phyloP scores from a whole-genome alignment of 1,140 invertebrate species.

The Drosophila arawakana region DNA sequence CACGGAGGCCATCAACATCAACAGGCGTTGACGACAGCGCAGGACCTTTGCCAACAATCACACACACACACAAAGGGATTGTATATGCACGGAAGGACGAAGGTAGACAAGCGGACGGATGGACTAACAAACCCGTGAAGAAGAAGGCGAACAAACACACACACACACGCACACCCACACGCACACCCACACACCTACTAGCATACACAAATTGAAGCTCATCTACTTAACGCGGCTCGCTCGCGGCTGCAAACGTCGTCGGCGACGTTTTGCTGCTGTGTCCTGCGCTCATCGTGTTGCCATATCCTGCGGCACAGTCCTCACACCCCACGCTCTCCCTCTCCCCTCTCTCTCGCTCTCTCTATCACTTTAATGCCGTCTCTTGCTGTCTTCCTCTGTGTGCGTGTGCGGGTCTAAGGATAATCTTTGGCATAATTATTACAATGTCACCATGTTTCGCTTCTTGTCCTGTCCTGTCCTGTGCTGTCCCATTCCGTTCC shows the following conservation, averaged over 20 bases:
- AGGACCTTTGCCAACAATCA: constrained; percentile 46
- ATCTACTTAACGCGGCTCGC: constrained; percentile 79
- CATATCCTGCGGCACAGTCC: constrained; percentile 73
- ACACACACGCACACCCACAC: too few species aligned
- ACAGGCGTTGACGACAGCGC: constrained; percentile 48
- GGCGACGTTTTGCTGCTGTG: constrained; percentile 39
- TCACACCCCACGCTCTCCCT: constrained; percentile 47
- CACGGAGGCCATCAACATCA: constrained; percentile 58
- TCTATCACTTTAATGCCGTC: constrained; percentile 36
- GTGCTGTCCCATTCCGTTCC: too few species aligned
- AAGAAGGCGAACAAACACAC: constrained; percentile 9
- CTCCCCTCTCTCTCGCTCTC: constrained; percentile 37
- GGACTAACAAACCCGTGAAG: constrained; percentile 17
- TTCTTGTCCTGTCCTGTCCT: constrained; percentile 22
- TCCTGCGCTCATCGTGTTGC: constrained; percentile 64
- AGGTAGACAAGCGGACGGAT: constrained; percentile 24
- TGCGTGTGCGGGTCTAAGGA: constrained; percentile 68
- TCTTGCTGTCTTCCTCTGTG: constrained; percentile 23
- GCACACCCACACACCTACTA: too few species aligned
- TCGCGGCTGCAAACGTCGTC: constrained; percentile 75
- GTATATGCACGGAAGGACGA: constrained; percentile 9
- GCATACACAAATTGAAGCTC: constrained; percentile 78
- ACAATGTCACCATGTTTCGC: constrained; percentile 82
- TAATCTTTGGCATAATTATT: constrained; percentile 83
- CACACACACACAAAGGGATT: background rate